A percentile compares a stretch with the other conserved stretches of the same genome.
These are phyloP conservation scores for Teleiodes luculella DNA, from an alignment of 2,888 invertebrate genomes.

Conservation along the genomic window DNA sequence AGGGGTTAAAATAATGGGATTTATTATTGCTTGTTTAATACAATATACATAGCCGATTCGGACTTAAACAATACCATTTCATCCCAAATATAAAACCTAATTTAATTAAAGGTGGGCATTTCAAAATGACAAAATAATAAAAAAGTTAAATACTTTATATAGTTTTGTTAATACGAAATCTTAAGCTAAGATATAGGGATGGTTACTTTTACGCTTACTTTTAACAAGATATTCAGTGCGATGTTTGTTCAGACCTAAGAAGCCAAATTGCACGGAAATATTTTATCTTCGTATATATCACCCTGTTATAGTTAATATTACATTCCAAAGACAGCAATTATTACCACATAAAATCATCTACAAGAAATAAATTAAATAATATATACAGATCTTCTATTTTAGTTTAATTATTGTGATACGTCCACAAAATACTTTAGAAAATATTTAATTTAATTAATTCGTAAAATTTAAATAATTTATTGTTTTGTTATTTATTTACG, in stretches of 20 bases:
- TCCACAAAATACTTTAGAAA: no score
- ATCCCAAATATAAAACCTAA: background rate
- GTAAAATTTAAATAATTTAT: no score
- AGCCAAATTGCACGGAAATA: slow-evolving; percentile 47
- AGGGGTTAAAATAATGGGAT: no score
- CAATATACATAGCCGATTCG: no score
- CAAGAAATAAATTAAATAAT: no score
- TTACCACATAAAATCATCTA: no score
- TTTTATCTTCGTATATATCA: background rate
- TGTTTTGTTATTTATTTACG: no score
- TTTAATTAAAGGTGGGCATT: slow-evolving; percentile 1
- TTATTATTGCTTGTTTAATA: no score
- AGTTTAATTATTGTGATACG: no score
- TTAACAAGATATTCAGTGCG: slow-evolving; percentile 36
- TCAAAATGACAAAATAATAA: background rate
- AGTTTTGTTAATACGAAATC: slow-evolving; percentile 37
- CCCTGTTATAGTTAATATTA: background rate
- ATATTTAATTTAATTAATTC: no score
- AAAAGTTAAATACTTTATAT: slow-evolving; percentile 10
- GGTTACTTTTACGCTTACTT: slow-evolving; percentile 42
- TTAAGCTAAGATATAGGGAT: slow-evolving; percentile 39
- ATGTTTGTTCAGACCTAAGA: slow-evolving; percentile 38
- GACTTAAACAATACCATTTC: background rate
- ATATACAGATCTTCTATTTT: no score
- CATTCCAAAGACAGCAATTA: no score